A percentile compares a stretch with the other conserved stretches of the same genome.
phyloP scores from a whole-genome alignment of 2,797 vertebrate species.

The Eutrigla gurnardus region DNA sequence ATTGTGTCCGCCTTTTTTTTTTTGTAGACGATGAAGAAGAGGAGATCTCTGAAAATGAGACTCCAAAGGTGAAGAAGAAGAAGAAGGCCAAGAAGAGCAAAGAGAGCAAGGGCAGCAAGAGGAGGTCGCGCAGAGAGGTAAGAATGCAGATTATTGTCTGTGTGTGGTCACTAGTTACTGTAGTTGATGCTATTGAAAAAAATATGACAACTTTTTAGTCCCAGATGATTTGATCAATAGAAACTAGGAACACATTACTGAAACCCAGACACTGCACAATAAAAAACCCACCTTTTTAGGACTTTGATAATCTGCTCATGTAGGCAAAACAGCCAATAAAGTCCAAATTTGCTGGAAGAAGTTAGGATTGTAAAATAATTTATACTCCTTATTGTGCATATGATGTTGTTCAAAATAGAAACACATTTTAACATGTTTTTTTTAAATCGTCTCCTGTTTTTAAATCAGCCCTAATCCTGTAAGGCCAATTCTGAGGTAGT shows the following conservation, averaged over 20 bases:
- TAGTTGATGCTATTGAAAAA: not conserved
- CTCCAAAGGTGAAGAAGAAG: conserved; percentile 98
- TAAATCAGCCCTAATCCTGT: too few species aligned
- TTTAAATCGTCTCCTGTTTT: not conserved
- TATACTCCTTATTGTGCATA: not conserved
- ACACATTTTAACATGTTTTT: not conserved
- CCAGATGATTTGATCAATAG: not conserved
- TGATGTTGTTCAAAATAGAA: too few species aligned
- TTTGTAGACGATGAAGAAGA: conserved; percentile 92
- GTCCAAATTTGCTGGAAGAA: not conserved
- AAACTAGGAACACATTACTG: not conserved
- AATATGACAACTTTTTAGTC: not conserved
- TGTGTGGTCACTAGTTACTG: not conserved
- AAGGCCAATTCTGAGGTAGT: too few species aligned
- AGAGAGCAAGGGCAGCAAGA: conserved; percentile 95
- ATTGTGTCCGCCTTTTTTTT: conserved; percentile 8
- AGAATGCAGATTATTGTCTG: not conserved
- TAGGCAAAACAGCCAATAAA: not conserved
- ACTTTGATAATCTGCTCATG: conserved; percentile 1
- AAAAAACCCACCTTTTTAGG: not conserved
- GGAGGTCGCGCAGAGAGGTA: conserved; percentile 95
- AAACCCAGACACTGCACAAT: not conserved
- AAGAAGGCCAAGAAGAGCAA: conserved; percentile 97
- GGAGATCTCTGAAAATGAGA: conserved; percentile 93
- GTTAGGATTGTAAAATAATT: not conserved